Percentiles rank a stretch among this genome's conserved stretches.
phyloP scores from a whole-genome alignment of 2,888 invertebrate species.

The Lasioglossum pauxillum region DNA sequence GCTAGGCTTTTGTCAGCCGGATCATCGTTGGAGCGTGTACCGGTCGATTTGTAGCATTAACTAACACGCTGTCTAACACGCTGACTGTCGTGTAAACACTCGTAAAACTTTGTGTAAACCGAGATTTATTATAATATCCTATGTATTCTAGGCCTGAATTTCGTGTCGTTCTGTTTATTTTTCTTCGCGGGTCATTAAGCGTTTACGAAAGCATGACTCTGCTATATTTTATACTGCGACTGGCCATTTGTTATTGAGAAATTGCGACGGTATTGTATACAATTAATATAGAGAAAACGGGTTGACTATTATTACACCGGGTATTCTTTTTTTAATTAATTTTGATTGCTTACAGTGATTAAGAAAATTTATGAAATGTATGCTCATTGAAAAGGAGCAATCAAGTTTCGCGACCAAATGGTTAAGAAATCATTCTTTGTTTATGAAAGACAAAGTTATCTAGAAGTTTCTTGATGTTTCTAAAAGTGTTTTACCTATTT shows the following conservation, averaged over 20 bases:
- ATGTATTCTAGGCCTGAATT: not conserved
- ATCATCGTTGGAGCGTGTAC: constrained; percentile 1
- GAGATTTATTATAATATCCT: not conserved
- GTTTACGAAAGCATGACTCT: not conserved
- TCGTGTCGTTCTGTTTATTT: not conserved
- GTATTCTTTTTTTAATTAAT: not conserved
- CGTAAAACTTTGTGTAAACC: not conserved
- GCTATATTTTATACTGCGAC: no score
- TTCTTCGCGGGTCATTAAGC: not conserved
- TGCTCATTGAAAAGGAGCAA: no score
- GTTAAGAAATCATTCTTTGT: no score
- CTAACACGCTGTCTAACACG: not conserved
- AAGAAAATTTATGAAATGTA: not conserved
- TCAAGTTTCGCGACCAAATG: no score
- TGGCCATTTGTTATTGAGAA: not conserved
- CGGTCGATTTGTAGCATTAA: not conserved
- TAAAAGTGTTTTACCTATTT: no score
- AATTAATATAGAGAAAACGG: not conserved
- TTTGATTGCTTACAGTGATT: not conserved
- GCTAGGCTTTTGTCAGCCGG: not conserved
- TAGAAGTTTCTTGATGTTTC: no score
- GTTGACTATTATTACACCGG: not conserved
- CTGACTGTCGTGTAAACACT: not conserved
- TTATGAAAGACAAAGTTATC: no score
- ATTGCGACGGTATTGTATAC: not conserved